phyloP scores from a whole-genome alignment of 92 coral and sea anemone species.

The Actinostola sp. region DNA sequence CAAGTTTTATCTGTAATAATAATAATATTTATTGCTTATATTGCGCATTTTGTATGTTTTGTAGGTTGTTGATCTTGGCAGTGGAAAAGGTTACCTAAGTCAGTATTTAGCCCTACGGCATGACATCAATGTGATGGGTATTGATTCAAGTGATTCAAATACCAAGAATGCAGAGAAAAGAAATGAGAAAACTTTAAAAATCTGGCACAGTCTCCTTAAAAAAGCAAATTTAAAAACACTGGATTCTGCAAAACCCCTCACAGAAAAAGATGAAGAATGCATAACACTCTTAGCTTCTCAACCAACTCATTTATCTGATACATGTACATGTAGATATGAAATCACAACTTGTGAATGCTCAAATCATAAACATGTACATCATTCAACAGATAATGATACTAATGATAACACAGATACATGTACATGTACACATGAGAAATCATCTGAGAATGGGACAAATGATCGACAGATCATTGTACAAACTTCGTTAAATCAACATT shows the following conservation, averaged over 20 bases:
- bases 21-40: neutral
- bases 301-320: too few species aligned
- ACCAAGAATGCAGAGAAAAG: conserved; percentile 79
- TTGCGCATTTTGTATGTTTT: neutral
- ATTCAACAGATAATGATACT: too few species aligned
- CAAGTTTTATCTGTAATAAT: too few species aligned
- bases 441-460: neutral
- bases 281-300: neutral
- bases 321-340: too few species aligned
- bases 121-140: conserved; percentile 69
- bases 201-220: conserved; percentile 55
- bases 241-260: too few species aligned
- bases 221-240: conserved; percentile 26
- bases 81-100: conserved; percentile 90
- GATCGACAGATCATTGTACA: neutral
- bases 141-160: conserved; percentile 72
- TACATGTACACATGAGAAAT: too few species aligned
- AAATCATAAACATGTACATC: too few species aligned
- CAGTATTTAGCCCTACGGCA: conserved; percentile 69
- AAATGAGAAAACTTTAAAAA: conserved; percentile 64
- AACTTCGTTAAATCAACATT: neutral
- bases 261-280: too few species aligned
- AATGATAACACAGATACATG: too few species aligned
- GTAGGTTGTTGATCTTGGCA: conserved; percentile 85
- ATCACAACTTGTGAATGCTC: too few species aligned